Base-by-base conservation (phyloP, 2,797 vertebrate genomes). In the Tympanoctomys barrerae region DNA sequence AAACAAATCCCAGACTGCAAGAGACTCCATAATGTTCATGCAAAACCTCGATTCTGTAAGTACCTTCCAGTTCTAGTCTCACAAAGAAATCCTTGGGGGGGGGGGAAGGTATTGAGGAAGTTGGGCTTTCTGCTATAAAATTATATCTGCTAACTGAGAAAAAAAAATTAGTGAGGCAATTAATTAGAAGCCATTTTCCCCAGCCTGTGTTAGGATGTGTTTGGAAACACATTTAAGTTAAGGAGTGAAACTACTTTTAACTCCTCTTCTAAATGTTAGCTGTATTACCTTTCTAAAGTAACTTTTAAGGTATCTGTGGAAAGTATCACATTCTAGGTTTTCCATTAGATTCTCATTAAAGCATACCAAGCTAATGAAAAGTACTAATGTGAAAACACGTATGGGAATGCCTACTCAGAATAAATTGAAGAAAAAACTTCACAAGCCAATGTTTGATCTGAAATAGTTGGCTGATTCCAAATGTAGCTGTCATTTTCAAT, bases 21-120 rank as follows among this genome's bases (percentile, higher is more conserved):
- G n/a, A 16, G 91, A 78, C 70, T 99, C 98, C 79, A 97, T 99
- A 89, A 99, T 99, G 98, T 98, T 97, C 91, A 91, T 97, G 81
- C 98, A 98, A 97, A 97, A 85, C 31, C 19, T 99, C 3, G 3
- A 94, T 24, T 97, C 98, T 80, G 98, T 98, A 98, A 98, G 98
- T 98, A 95, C 54, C 36, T 57, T 90, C 75, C 87, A 71, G 78
- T 78, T 49, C n/a, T 62, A 57, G 7, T 73, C 24, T 95, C 83
- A 78, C 54, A 71, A 68, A 79, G 49, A n/a, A 95, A 94, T 7
- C 10, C 18, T 64, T 81, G n/a, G 19, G 6, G 19, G 8, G 1
- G 49, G 78, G 49, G 78, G 71, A 77, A 62, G 28, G 62, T 54
- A 84, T 21, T 75, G 54, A 4, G 54, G n/a, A 90, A 94, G 36